These are phyloP conservation scores for Psittacula derbiana DNA, from an alignment of 2,797 vertebrate species.

Conservation along the genomic window DNA sequence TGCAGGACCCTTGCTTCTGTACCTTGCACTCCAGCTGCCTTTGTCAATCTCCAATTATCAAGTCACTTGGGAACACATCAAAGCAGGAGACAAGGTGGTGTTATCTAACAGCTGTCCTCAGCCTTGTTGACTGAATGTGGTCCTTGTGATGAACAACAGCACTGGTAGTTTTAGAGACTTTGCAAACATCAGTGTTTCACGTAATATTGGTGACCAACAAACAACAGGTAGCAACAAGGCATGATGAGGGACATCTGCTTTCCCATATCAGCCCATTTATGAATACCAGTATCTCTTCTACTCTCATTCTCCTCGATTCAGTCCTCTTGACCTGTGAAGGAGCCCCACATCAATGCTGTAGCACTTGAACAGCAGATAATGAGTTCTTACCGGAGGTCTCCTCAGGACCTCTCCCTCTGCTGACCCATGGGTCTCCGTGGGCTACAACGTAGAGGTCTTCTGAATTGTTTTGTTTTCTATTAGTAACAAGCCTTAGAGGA, in stretches of 20 bases:
- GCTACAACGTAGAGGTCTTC: background rate
- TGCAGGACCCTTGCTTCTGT: background rate
- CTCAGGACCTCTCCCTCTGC: background rate
- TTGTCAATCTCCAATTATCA: background rate
- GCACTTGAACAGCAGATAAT: background rate
- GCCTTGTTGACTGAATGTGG: background rate
- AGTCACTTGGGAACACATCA: background rate
- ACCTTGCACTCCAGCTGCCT: background rate
- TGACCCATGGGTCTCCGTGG: background rate
- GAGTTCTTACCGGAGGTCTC: background rate
- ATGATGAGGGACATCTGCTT: background rate
- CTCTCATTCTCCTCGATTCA: background rate
- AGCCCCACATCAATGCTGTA: background rate
- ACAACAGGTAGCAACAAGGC: background rate
- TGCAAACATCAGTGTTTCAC: background rate
- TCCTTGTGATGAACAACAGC: background rate
- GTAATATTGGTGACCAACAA: background rate
- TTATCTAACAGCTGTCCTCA: background rate
- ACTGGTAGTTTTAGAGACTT: background rate
- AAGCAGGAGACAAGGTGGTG: background rate
- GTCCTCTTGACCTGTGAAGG: background rate
- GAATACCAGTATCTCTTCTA: background rate
- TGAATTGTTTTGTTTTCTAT: conserved; percentile 28
- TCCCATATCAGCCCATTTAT: background rate
- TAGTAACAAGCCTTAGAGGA: conserved; percentile 20